phyloP scores from a whole-genome alignment of 2,113 vertebrate genomes.

The Misgurnus mizolepis region DNA sequence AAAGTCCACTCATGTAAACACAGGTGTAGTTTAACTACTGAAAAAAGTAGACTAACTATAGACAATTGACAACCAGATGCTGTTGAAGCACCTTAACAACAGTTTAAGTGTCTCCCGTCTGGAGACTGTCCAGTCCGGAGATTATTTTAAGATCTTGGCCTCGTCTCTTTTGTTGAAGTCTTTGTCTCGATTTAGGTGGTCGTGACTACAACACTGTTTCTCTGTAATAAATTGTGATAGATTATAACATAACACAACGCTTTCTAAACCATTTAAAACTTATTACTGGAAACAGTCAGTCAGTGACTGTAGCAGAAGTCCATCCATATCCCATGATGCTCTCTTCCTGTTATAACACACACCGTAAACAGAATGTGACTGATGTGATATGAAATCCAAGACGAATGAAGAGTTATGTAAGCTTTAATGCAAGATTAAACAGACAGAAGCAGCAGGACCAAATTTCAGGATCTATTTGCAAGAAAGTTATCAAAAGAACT shows the following conservation, averaged over 20 bases:
- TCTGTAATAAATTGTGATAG: too few relatives aligned
- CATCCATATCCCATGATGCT: background rate
- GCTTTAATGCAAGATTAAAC: constrained; percentile 68
- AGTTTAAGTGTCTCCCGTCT: too few relatives aligned
- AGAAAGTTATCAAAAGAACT: constrained; percentile 54
- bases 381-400: constrained; percentile 8
- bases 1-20: too few relatives aligned
- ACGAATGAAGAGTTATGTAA: constrained; percentile 49
- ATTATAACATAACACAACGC: background rate
- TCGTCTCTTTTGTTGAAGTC: too few relatives aligned
- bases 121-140: too few relatives aligned
- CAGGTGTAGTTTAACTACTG: too few relatives aligned
- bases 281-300: background rate
- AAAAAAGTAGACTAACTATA: too few relatives aligned
- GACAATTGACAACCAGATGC: too few relatives aligned
- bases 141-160: too few relatives aligned
- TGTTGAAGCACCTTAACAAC: too few relatives aligned
- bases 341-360: background rate
- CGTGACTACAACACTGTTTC: too few relatives aligned
- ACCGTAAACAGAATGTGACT: background rate
- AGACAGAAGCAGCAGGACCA: constrained; percentile 54
- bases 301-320: background rate
- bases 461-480: constrained; percentile 51
- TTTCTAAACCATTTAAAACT: background rate
- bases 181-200: too few relatives aligned